phyloP scores from a whole-genome alignment of 35 echinoderm and acorn worm genomes.

The Eucidaris tribuloides region DNA sequence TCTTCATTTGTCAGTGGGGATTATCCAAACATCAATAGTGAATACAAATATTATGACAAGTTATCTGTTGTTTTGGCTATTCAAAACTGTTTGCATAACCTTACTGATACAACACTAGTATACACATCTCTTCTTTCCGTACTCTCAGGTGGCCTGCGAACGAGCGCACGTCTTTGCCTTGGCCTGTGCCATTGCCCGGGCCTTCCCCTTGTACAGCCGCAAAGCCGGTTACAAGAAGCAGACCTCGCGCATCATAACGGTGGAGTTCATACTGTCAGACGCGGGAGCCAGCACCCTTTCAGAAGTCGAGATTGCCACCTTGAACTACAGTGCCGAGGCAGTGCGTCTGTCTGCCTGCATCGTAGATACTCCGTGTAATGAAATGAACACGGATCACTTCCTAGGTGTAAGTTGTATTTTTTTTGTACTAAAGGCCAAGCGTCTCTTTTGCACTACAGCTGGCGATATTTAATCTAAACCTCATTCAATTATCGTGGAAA shows the following conservation, averaged over 20 bases:
- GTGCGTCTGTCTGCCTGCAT: conserved; percentile 68
- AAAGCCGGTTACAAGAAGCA: conserved; percentile 69
- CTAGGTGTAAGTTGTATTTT: conserved; percentile 81
- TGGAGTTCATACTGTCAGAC: conserved; percentile 81
- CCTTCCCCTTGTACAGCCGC: conserved; percentile 81
- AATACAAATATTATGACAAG: too few relatives aligned
- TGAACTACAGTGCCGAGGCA: conserved; percentile 45
- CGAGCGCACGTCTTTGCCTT: conserved; percentile 78
- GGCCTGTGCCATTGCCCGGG: conserved; percentile 83
- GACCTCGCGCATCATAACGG: conserved; percentile 27
- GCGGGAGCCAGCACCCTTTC: conserved; percentile 32
- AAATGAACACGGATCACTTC: conserved; percentile 95
- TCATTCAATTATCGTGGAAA: too few relatives aligned
- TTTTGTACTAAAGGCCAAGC: too few relatives aligned
- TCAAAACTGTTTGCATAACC: too few relatives aligned
- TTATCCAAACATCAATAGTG: too few relatives aligned
- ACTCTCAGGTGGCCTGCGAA: conserved; percentile 83
- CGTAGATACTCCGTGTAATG: conserved; percentile 90
- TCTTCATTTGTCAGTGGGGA: too few relatives aligned
- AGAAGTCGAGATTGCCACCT: conserved; percentile 61
- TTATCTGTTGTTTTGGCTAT: too few relatives aligned
- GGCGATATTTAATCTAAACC: too few relatives aligned
- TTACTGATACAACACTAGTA: too few relatives aligned
- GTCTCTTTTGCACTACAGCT: too few relatives aligned
- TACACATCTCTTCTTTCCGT: too few relatives aligned